Percentiles rank a stretch among this genome's conserved stretches.
Conservation (phyloP, 2,113 vertebrate species). For the Tragelaphus strepsiceros region DNA sequence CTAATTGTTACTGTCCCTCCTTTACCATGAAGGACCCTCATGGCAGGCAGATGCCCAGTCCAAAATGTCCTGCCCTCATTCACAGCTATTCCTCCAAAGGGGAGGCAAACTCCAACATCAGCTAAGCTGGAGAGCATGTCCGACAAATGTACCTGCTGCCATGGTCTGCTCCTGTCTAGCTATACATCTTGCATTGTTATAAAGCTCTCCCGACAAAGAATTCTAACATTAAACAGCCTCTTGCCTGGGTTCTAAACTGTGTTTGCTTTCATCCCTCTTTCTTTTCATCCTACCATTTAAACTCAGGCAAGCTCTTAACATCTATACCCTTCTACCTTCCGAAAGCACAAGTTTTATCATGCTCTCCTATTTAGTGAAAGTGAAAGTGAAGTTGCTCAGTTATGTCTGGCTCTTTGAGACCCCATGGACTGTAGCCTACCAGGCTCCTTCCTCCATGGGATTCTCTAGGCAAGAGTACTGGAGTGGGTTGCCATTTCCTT, state of each 20-base stretch:
- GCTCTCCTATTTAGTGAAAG: background rate
- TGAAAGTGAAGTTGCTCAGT: too few species aligned
- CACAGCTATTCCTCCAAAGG: background rate
- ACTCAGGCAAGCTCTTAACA: background rate
- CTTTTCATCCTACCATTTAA: background rate
- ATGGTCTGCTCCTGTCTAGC: fast-evolving
- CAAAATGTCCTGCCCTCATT: background rate
- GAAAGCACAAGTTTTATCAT: background rate
- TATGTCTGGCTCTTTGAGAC: too few species aligned
- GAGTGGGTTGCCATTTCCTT: too few species aligned
- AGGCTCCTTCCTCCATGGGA: too few species aligned
- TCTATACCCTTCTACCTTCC: background rate
- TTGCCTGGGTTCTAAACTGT: background rate
- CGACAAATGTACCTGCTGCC: fast-evolving
- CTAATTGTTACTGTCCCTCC: background rate
- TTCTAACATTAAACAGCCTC: background rate
- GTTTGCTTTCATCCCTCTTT: background rate
- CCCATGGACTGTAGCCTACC: too few species aligned
- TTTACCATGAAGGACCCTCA: background rate
- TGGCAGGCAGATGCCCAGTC: background rate
- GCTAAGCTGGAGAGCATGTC: fast-evolving
- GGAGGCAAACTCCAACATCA: background rate
- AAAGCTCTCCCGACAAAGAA: background rate
- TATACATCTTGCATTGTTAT: background rate
- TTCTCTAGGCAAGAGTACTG: too few species aligned